Base-by-base conservation (phyloP, 2,888 invertebrate genomes). In the Torymus tubicola region DNA sequence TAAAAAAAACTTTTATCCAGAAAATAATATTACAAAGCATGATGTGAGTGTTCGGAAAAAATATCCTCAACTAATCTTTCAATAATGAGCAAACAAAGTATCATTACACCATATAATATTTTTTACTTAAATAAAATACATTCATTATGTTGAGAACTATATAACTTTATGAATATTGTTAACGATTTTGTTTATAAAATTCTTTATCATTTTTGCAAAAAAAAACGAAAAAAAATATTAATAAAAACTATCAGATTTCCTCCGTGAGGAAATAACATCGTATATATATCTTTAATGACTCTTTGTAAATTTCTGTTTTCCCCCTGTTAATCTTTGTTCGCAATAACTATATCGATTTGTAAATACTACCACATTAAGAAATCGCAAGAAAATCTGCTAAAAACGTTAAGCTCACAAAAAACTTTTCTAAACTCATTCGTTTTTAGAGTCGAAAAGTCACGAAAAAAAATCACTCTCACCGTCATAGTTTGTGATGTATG, bases 401-500 rank as follows among this genome's bases (percentile, higher is more conserved):
- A 69, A 53, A 52, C 69, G 14, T 53, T 65, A 57, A 76, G 52
- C 55, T 69, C 57, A 50, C 60, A 11, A 60, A 31, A 31, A 31
- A 31, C 24, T 31, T 72, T 79, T 75, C 60, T 75, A 58, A 50
- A 63, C 63, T 68, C 11, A 18, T 68, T 64, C 21, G 18, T 52
- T 73, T 71, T 58, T 75, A 60, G 18, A 71, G 58, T 14, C 31
- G n/a, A 65, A 73, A 53, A 74, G 11, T 52, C n/a, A 75, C 13
- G 5, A 71, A 70, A 69, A 42, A 60, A 69, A 58, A 18, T 57
- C 57, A 69, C 53, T 52, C 67, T 74, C 74, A 63, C 57, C 53
- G n/a, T 72, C 52, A 69, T 75, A 78, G 78, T 71, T 84, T 85
- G 86, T 86, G 87, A 86, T 87, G 86, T 85, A 85, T 78, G 86